phyloP scores from a whole-genome alignment of 2,113 vertebrate species.

The Hystrix cristata region DNA sequence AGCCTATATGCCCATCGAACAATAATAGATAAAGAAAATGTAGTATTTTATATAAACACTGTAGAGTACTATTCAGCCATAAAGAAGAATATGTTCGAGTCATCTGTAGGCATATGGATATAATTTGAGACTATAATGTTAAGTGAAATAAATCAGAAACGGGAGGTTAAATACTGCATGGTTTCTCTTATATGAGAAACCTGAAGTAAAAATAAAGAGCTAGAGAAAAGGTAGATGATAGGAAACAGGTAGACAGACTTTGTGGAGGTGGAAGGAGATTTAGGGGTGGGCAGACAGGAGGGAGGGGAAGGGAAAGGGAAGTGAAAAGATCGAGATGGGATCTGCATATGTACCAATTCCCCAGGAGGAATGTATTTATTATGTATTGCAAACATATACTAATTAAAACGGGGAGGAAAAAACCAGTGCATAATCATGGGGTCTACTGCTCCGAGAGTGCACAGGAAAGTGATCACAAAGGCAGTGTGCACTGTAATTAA shows the following conservation, averaged over 20 bases:
- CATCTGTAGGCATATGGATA: background rate
- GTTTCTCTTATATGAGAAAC: background rate
- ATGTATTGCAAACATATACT: background rate
- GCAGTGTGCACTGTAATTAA: background rate
- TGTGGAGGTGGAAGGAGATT: background rate
- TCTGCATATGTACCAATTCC: background rate
- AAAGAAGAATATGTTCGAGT: background rate
- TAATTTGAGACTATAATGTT: background rate
- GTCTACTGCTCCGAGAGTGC: background rate
- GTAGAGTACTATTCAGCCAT: background rate
- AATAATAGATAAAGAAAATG: background rate
- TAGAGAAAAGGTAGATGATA: background rate
- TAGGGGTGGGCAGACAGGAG: background rate
- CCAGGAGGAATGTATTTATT: background rate
- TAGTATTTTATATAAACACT: too few relatives aligned
- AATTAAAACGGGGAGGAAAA: background rate
- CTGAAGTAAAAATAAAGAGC: background rate
- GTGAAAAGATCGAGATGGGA: background rate
- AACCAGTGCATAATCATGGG: background rate
- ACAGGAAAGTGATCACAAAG: background rate
- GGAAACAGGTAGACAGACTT: background rate
- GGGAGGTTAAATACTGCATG: background rate
- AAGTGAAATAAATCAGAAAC: background rate
- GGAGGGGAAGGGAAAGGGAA: background rate
- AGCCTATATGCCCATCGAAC: background rate